A percentile compares a stretch with the other conserved stretches of the same genome.
Evolutionary conservation across 2,888 invertebrate species (phyloP).

Genomic region (Philhelius pedissequus): DNA sequence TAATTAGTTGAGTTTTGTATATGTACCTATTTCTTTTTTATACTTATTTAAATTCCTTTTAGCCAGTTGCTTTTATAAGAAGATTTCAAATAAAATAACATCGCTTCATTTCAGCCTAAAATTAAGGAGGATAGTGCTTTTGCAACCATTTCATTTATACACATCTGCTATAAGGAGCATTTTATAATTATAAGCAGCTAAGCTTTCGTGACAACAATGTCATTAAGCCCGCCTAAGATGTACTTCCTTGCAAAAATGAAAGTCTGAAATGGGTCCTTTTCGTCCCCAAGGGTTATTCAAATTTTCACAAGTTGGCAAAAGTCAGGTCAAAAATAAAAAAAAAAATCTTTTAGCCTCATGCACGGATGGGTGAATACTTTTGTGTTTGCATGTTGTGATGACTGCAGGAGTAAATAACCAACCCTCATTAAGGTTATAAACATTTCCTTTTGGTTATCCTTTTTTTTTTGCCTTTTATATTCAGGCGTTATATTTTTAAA

Average conservation of each 20-base stretch:
- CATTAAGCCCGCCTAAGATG: constrained; percentile 42
- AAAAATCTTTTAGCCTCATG: not conserved
- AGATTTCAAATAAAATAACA: constrained; percentile 39
- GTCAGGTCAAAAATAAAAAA: not conserved
- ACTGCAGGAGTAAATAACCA: not conserved
- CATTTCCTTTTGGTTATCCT: not conserved
- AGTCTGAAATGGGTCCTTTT: constrained; percentile 44
- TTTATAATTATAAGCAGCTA: constrained; percentile 56
- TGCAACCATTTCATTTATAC: constrained; percentile 25
- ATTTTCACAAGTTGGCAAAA: constrained; percentile 28
- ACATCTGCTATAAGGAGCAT: constrained; percentile 8
- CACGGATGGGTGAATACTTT: not conserved
- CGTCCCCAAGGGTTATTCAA: constrained; percentile 33
- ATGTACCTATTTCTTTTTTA: not conserved
- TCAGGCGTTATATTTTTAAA: not conserved
- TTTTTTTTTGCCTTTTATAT: not conserved
- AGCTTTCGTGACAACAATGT: constrained; percentile 40
- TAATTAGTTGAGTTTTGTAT: constrained; percentile 35
- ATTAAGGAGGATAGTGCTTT: constrained; percentile 1
- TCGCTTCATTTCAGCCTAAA: constrained; percentile 34
- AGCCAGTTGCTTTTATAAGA: not conserved
- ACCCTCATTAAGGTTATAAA: not conserved
- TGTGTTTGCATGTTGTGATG: not conserved
- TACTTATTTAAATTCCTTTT: constrained; percentile 34
- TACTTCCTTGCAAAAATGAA: not conserved